Evolutionary conservation across 2,113 vertebrate species (phyloP).

Genomic region (Elachura formosa): DNA sequence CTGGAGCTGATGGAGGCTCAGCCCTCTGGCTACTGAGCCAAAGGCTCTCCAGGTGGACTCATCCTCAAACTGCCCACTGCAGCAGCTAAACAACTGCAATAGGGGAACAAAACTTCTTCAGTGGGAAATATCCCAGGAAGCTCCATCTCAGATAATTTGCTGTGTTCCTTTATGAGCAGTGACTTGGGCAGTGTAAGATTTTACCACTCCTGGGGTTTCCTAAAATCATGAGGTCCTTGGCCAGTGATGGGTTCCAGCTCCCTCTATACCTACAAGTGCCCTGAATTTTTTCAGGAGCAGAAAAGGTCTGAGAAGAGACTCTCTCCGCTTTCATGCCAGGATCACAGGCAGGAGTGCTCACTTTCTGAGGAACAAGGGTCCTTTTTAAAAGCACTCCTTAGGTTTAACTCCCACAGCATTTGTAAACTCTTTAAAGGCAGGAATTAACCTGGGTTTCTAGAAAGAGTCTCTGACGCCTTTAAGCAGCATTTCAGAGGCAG

Average conservation of each 20-base stretch:
- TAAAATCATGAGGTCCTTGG: background rate
- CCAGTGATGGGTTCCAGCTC: background rate
- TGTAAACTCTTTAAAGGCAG: background rate
- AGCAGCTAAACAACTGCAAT: background rate
- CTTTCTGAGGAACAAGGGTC: background rate
- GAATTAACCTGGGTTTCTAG: conserved; percentile 19
- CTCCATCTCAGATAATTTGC: background rate
- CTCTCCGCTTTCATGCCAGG: background rate
- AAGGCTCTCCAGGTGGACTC: background rate
- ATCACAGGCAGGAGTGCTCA: background rate
- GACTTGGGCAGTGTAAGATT: rapidly evolving
- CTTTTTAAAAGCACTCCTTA: background rate
- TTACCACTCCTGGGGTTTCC: background rate
- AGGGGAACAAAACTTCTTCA: background rate
- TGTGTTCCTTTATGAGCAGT: background rate
- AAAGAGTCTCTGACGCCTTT: background rate
- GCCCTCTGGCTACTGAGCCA: background rate
- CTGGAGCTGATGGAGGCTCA: background rate
- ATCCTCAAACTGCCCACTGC: background rate
- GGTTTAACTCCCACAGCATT: background rate
- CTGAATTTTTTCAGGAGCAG: background rate
- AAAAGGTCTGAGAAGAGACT: background rate
- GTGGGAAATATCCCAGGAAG: background rate
- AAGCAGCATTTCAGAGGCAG: background rate
- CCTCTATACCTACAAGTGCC: background rate